A percentile compares a stretch with the other conserved stretches of the same genome.
Conservation (phyloP, 2,113 vertebrate genomes). For the Ailuropoda melanoleuca region DNA sequence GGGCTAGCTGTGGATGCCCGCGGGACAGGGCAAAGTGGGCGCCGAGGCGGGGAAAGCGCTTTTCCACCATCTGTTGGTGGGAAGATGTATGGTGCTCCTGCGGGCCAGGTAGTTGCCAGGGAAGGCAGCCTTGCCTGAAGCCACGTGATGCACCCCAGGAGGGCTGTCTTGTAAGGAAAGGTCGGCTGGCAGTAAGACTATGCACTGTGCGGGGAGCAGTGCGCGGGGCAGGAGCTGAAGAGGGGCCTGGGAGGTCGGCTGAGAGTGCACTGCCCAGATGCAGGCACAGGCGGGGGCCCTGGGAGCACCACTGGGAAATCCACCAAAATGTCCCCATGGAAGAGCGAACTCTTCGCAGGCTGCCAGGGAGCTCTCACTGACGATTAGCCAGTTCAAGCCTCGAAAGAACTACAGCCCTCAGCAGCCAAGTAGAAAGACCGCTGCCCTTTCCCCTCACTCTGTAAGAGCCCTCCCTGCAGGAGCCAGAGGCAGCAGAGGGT, state of each 20-base stretch:
- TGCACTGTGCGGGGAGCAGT: too few species aligned
- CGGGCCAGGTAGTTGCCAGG: background rate
- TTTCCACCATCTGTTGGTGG: background rate
- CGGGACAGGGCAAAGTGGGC: background rate
- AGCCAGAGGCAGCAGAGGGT: background rate
- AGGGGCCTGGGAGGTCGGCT: background rate
- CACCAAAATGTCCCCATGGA: background rate
- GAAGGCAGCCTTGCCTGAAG: background rate
- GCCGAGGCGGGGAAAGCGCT: background rate
- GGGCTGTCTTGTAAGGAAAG: background rate
- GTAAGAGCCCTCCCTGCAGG: too few species aligned
- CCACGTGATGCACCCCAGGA: background rate
- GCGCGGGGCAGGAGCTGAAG: background rate
- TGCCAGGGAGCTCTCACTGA: background rate
- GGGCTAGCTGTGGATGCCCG: background rate
- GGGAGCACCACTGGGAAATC: background rate
- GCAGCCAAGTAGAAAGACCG: background rate
- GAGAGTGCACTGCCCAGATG: background rate
- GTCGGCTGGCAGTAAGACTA: background rate
- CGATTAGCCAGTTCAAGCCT: background rate
- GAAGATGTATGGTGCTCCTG: background rate
- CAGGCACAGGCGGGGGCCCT: background rate
- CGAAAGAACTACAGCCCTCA: accelerated
- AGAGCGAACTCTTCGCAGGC: too few species aligned
- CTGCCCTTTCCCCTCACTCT: background rate